Evolutionary conservation across 2,888 invertebrate species (phyloP), one percentile per base, ranked within the genome.

Genomic region (Tupiocoris notatus): DNA sequence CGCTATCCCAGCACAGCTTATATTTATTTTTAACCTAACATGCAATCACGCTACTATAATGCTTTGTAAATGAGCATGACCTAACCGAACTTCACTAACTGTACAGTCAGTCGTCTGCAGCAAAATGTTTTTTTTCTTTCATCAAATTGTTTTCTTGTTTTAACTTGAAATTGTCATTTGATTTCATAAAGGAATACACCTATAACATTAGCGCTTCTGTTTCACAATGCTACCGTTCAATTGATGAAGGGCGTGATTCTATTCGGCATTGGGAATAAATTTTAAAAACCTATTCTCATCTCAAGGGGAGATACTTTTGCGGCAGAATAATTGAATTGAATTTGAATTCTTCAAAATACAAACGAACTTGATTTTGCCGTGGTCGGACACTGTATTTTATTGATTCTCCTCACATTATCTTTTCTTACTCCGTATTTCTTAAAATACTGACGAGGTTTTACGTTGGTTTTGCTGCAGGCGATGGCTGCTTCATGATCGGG

Each of bases 401-500:
- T 59, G n/a, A 59, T 20, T 59, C n/a, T 20, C 59, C n/a, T n/a
- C 20, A 9, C 59, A 18, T 59, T 39, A 7, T 59, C 59, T 59
- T n/a, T 59, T 59, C 39, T 39, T 39, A 7, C 12, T 39, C 39
- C 12, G 6, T 7, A 39, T 39, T 39, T 39, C 3, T 12, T 12
- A 7, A 39, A 39, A 39, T 39, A 39, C 39, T 39, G 39, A 39
- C 39, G 39, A 39, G 39, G 39, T 39, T 39, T 39, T 39, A 39
- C 39, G 39, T 73, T 73, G 73, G 63, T 73, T 82, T 81, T 82
- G 82, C 90, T 90, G 92, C 93, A 94, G 94, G 94, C 92, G 94
- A 94, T 91, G 93, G 93, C 90, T 94, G 94, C 91, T 94, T 94
- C 93, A 93, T 93, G 92, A 92, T 94, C 89, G 94, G 94, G 89